Conservation (phyloP, 2,888 invertebrate genomes). For the Muschampia plurimacula region DNA sequence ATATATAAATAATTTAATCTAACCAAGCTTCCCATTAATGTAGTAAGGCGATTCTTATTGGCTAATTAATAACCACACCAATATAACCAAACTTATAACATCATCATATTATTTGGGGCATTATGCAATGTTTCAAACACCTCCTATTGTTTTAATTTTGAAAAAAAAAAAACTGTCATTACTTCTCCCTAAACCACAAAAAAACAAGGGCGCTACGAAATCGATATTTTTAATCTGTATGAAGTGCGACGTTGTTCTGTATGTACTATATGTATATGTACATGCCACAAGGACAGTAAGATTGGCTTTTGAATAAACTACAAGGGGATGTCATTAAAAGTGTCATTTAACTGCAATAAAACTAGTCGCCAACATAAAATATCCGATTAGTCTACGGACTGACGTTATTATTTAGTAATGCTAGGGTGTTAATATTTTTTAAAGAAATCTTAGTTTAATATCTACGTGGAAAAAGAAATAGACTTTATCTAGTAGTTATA, state of each 20-base stretch:
- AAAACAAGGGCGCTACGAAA: conserved; percentile 32
- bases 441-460: too few relatives aligned
- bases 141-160: conserved; percentile 9
- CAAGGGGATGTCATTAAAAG: not conserved
- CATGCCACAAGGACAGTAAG: conserved; percentile 15
- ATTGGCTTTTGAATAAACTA: conserved; percentile 1
- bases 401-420: not conserved
- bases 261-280: not conserved
- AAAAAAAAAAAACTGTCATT: conserved; percentile 16
- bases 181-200: conserved; percentile 23
- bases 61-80: not conserved
- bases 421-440: not conserved
- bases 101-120: conserved; percentile 16
- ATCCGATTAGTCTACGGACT: not conserved
- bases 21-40: too few relatives aligned
- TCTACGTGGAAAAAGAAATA: too few relatives aligned
- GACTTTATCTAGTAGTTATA: not conserved
- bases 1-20: not conserved
- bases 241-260: conserved; percentile 29
- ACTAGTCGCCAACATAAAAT: not conserved
- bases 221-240: conserved; percentile 38
- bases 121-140: conserved; percentile 1
- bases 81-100: not conserved
- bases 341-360: not conserved
- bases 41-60: not conserved